Evolutionary conservation across 2,888 invertebrate genomes (phyloP), one percentile per base, ranked within the genome.

Genomic region (Pyralis farinalis): DNA sequence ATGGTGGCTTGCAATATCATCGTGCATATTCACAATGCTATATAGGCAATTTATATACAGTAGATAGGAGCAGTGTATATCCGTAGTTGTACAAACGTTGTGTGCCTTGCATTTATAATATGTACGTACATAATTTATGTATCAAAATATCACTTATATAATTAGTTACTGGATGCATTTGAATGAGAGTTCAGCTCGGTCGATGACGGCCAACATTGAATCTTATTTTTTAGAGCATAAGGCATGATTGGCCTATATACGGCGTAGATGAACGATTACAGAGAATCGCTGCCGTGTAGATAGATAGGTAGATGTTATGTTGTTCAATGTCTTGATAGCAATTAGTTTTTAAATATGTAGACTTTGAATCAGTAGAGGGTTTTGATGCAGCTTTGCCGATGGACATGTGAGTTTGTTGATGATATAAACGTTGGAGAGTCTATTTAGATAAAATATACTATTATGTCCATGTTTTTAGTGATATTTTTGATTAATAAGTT

Each of bases 281-380:
- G 58, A 57, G 55, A 57, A 56, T 56, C 56, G 57, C 47, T 53
- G 65, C 60, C 56, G 62, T 60, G 80, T 80, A 80, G 81, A 77
- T 71, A 63, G 70, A 70, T 73, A 85, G 85, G 85, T 85, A 86
- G 86, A 84, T 85, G 84, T 84, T 85, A 83, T 83, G 83, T 80
- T 79, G 79, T 77, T 78, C 77, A 65, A 71, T 74, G 71, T 55
- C 56, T 59, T 61, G 46, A 50, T 54, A 54, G 47, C 54, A 55
- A 55, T 54, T 54, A 36, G 44, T 53, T 48, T 51, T 53, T 39
- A 39, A 53, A 57, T 61, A 51, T 55, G 63, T 71, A 77, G 71
- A 55, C 46, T 25, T 25, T 49, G 63, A 63, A 69, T 63, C 59
- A 49, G 75, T 78, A 76, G 79, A 68, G 74, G 77, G 72, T 61